phyloP scores from a whole-genome alignment of 2,888 invertebrate species.

The Drepanosiphum platanoidis region DNA sequence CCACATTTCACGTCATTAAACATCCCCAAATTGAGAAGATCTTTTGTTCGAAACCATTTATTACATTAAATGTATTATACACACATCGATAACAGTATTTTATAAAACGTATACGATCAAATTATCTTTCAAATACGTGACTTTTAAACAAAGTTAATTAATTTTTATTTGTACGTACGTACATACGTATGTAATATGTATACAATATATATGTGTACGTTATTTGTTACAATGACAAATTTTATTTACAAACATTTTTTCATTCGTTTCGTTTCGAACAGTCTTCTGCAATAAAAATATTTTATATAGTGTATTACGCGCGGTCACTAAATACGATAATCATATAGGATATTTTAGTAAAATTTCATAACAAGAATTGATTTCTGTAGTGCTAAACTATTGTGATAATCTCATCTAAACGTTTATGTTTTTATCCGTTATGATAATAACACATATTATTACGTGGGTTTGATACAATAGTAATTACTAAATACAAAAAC shows the following conservation, averaged over 20 bases:
- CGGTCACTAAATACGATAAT: too few species aligned
- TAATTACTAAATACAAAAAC: too few species aligned
- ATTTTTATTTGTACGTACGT: too few species aligned
- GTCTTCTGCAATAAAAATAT: not conserved
- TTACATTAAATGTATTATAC: constrained; percentile 43
- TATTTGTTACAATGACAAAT: not conserved
- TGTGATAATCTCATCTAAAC: too few species aligned
- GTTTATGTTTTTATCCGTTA: too few species aligned
- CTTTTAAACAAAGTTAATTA: not conserved
- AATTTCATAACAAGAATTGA: too few species aligned
- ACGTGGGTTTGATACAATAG: too few species aligned
- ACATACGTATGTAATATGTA: too few species aligned
- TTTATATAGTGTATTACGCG: not conserved
- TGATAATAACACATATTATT: too few species aligned
- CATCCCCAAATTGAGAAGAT: constrained; percentile 46
- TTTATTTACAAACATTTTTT: too few species aligned
- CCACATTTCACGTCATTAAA: constrained; percentile 54
- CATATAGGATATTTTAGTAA: too few species aligned
- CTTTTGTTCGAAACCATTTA: constrained; percentile 45
- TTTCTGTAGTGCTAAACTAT: too few species aligned
- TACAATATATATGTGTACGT: not conserved
- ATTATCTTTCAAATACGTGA: not conserved
- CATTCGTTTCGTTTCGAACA: not conserved
- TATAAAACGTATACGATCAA: constrained; percentile 1
- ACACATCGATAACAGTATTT: constrained; percentile 15